Conservation (phyloP, 1,140 invertebrate species). For the Drosophila gunungcola region DNA sequence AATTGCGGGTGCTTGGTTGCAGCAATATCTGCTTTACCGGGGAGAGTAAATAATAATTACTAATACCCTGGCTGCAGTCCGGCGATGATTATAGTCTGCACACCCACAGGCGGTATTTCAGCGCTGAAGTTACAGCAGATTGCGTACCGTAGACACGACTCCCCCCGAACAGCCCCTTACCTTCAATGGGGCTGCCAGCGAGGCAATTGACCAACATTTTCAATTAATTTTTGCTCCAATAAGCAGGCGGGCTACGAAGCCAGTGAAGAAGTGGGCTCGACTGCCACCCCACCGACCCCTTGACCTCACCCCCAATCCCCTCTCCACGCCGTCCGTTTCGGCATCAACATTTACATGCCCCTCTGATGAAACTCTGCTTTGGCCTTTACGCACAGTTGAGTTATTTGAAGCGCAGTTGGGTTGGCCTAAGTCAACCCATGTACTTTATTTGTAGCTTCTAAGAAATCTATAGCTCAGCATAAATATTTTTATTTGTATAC, state of each 20-base stretch:
- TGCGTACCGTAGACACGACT: slow-evolving; percentile 16
- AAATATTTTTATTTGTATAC: too few species aligned
- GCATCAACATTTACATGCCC: slow-evolving; percentile 30
- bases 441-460: slow-evolving; percentile 50
- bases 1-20: slow-evolving; percentile 12
- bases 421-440: slow-evolving; percentile 63
- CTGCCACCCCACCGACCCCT: not conserved
- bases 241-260: slow-evolving; percentile 60
- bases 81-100: slow-evolving; percentile 38
- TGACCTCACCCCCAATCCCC: not conserved
- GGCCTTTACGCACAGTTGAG: slow-evolving; percentile 71
- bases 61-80: slow-evolving; percentile 34
- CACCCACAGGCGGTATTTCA: slow-evolving; percentile 16
- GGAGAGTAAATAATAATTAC: slow-evolving; percentile 55
- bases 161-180: not conserved
- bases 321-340: not conserved
- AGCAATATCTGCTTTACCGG: slow-evolving; percentile 31
- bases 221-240: slow-evolving; percentile 84
- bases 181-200: slow-evolving; percentile 26
- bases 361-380: slow-evolving; percentile 19
- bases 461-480: not conserved
- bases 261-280: slow-evolving; percentile 9
- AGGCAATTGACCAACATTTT: slow-evolving; percentile 84
- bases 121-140: slow-evolving; percentile 28
- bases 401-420: slow-evolving; percentile 74